phyloP scores from a whole-genome alignment of 1,140 invertebrate genomes.

The Limonius californicus region DNA sequence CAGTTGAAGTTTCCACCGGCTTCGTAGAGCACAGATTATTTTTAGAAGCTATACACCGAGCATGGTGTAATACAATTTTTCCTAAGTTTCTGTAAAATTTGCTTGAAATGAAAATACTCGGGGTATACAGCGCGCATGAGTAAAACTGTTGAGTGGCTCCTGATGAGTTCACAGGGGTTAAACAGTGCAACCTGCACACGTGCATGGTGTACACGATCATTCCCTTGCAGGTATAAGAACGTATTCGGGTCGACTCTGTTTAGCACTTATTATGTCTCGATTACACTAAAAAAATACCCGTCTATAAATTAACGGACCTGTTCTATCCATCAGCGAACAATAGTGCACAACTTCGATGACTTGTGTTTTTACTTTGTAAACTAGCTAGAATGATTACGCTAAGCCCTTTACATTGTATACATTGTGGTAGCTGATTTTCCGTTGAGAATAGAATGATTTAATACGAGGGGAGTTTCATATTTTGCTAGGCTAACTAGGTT shows the following conservation, averaged over 20 bases:
- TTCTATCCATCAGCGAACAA: background rate
- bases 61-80: too few relatives aligned
- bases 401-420: background rate
- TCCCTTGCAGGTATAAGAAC: background rate
- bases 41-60: too few relatives aligned
- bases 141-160: too few relatives aligned
- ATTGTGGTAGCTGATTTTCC: slow-evolving; percentile 4
- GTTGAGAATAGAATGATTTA: background rate
- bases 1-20: too few relatives aligned
- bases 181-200: slow-evolving; percentile 3
- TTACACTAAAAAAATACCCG: background rate
- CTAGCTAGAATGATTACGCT: background rate
- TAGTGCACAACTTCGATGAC: background rate
- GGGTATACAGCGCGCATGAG: too few relatives aligned
- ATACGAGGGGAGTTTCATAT: too few relatives aligned
- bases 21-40: too few relatives aligned
- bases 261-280: slow-evolving; percentile 3
- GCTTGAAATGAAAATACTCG: too few relatives aligned
- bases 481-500: too few relatives aligned
- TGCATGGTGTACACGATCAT: background rate
- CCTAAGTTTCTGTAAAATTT: too few relatives aligned
- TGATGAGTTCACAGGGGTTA: background rate
- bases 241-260: slow-evolving; percentile 1
- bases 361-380: background rate
- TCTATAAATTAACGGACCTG: slow-evolving; percentile 6